Percentiles rank a stretch among this genome's conserved stretches.
phyloP scores from a whole-genome alignment of 2,797 vertebrate species.

The Alosa sapidissima region DNA sequence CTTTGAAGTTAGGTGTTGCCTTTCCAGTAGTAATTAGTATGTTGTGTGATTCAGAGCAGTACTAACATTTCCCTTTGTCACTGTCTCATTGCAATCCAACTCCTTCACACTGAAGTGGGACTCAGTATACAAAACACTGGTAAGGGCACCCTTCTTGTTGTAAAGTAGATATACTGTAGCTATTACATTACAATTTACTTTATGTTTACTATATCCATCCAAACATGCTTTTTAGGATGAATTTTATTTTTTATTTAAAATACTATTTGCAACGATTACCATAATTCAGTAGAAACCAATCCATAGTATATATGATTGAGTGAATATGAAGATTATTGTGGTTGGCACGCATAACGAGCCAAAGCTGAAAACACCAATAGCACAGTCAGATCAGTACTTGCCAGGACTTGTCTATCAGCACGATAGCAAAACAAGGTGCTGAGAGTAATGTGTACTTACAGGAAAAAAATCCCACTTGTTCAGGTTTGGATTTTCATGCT shows the following conservation, averaged over 20 bases:
- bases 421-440: constrained; percentile 10
- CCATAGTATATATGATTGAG: background rate
- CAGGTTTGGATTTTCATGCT: constrained; percentile 21
- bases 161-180: no score
- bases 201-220: background rate
- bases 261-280: background rate
- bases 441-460: constrained; percentile 13
- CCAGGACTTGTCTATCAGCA: constrained; percentile 23
- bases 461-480: background rate
- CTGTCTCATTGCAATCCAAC: constrained; percentile 26
- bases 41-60: constrained; percentile 1
- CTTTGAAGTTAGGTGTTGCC: background rate
- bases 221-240: background rate
- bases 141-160: constrained; percentile 37
- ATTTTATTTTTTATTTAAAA: background rate
- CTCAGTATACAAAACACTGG: constrained; percentile 66
- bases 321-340: background rate
- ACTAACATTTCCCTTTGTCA: constrained; percentile 33
- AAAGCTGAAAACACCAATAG: background rate
- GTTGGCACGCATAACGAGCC: background rate
- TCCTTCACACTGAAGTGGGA: constrained; percentile 48
- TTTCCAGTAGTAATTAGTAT: constrained; percentile 8
- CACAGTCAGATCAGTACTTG: background rate
- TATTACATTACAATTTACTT: no score
- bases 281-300: background rate